Evolutionary conservation across 23 tunicate species (phyloP).

Genomic region (Pegea sp.): DNA sequence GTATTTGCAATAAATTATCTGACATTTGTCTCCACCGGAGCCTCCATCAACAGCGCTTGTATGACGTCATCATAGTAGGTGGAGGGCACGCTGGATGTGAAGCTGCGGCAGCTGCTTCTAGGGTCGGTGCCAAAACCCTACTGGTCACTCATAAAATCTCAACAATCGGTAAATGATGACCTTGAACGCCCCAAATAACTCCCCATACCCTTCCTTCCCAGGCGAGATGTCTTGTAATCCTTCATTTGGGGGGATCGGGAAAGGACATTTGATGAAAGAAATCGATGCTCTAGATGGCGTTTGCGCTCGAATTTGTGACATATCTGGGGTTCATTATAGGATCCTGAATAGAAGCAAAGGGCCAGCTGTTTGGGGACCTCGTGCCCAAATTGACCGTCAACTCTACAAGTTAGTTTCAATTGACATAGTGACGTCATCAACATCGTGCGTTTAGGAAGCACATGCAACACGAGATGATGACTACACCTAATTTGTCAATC

Average conservation of each 20-base stretch:
- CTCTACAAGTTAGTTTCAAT: slow-evolving; percentile 32
- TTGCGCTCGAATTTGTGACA: slow-evolving; percentile 79
- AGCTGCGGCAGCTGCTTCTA: slow-evolving; percentile 81
- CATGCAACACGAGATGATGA: slow-evolving; percentile 56
- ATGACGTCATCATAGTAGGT: slow-evolving; percentile 82
- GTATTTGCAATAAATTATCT: too few species aligned
- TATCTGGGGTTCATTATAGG: slow-evolving; percentile 71
- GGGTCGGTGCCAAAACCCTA: slow-evolving; percentile 69
- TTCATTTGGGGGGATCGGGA: slow-evolving; percentile 90
- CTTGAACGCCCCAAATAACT: too few species aligned
- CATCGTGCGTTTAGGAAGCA: too few species aligned
- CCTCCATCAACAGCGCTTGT: too few species aligned
- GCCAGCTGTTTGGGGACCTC: slow-evolving; percentile 95
- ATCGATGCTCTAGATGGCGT: slow-evolving; percentile 88
- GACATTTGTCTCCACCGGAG: too few species aligned
- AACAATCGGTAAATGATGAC: slow-evolving; percentile 77
- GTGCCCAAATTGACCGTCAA: slow-evolving; percentile 74
- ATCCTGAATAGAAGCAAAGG: slow-evolving; percentile 54
- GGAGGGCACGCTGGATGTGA: slow-evolving; percentile 99
- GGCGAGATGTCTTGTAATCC: slow-evolving; percentile 99
- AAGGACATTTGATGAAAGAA: slow-evolving; percentile 75
- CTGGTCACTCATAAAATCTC: slow-evolving; percentile 61
- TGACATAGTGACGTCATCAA: too few species aligned
- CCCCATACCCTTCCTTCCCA: slow-evolving; percentile 3
- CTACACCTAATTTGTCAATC: slow-evolving; percentile 32